A percentile compares a stretch with the other conserved stretches of the same genome.
These are phyloP conservation scores for Mormyrops boulengeri DNA, from an alignment of 2,797 vertebrate genomes.

Conservation along the genomic window DNA sequence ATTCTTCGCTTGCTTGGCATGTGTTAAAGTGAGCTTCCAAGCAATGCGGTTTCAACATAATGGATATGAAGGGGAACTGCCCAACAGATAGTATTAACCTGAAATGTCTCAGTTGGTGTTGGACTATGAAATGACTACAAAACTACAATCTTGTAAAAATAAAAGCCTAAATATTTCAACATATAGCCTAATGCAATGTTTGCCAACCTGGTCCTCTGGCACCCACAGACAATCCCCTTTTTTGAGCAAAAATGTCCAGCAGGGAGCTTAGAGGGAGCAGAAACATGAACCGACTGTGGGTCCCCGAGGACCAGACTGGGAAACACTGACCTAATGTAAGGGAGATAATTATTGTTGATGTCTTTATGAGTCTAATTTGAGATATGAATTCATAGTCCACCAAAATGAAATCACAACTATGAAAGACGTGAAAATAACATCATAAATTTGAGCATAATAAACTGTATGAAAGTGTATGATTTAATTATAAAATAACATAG, in stretches of 20 bases:
- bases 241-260: neutral
- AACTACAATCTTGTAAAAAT: neutral
- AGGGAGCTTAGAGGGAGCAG: no score
- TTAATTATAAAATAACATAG: neutral
- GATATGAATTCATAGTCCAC: neutral
- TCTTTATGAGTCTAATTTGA: neutral
- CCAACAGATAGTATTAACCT: neutral
- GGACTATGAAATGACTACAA: neutral
- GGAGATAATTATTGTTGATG: neutral
- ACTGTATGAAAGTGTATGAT: neutral
- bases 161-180: neutral
- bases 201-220: neutral
- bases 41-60: neutral
- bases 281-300: neutral
- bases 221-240: neutral
- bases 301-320: neutral
- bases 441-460: neutral
- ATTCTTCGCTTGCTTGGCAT: neutral
- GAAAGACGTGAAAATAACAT: neutral
- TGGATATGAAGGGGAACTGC: neutral
- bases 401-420: neutral
- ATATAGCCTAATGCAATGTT: neutral
- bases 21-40: neutral
- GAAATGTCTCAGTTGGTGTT: neutral
- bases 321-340: neutral